Evolutionary conservation across 1,140 invertebrate species (phyloP), one percentile per base, ranked within the genome.

Genomic region (Diprion similis): DNA sequence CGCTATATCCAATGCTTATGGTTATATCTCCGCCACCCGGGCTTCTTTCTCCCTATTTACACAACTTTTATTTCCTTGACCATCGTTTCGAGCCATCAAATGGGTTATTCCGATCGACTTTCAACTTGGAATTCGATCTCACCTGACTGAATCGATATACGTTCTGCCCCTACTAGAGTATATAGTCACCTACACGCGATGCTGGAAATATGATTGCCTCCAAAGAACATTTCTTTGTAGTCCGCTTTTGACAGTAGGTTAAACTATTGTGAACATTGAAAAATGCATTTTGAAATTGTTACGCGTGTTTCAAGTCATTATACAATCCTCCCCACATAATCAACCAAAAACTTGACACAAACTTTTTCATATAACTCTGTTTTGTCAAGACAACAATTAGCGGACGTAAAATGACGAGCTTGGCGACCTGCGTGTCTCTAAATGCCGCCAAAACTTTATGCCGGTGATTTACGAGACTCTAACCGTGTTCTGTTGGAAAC

Each of bases 301-400:
- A 59, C 51, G 51, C 51, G 51, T 59, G 51, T 59, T 9, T 17
- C 11, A 17, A 59, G 51, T 59, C 51, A 59, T 59, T 59, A 59
- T 13, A 13, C 51, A 17, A 59, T 13, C 11, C 24, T 37, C 24
- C 24, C 24, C 6, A 37, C 0, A 37, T 37, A 37, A 6, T 37
- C 24, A 37, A 15, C 51, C n/a, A 17, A 59, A 59, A 59, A 59
- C 11, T 59, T 59, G 7, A 11, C n/a, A 13, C 11, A 59, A 59
- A 59, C 51, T 59, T 59, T 59, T 59, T 59, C 6, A 13, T 17
- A 59, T 6, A 59, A 59, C 51, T 59, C 51, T 59, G 51, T 59
- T 59, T 59, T 6, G n/a, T 59, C 51, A 59, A 59, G 51, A 59
- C 51, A 59, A 59, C 51, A 59, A 59, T 59, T 59, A 59, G 51